phyloP scores from a whole-genome alignment of 2,888 invertebrate species.

The Leucophenga maculata region DNA sequence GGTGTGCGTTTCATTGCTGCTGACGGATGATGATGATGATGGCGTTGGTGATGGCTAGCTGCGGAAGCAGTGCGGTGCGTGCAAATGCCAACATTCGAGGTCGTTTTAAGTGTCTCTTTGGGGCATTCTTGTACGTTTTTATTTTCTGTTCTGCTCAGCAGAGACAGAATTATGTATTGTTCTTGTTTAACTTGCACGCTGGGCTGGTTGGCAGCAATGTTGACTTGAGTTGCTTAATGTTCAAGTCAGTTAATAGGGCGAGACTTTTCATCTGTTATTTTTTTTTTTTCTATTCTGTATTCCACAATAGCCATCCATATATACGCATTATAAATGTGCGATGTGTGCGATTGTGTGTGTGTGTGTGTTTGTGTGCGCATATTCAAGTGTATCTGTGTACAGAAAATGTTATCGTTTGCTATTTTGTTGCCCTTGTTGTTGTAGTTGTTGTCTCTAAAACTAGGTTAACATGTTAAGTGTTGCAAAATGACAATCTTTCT shows the following conservation, averaged over 20 bases:
- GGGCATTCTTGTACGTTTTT: slow-evolving; percentile 40
- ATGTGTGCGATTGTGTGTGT: neutral
- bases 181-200: slow-evolving; percentile 4
- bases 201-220: slow-evolving; percentile 14
- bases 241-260: slow-evolving; percentile 40
- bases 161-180: slow-evolving; percentile 16
- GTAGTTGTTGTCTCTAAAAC: slow-evolving; percentile 16
- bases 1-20: neutral
- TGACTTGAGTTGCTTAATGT: slow-evolving; percentile 31
- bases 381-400: slow-evolving; percentile 5
- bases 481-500: slow-evolving; percentile 25
- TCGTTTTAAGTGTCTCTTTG: slow-evolving; percentile 46
- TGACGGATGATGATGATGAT: slow-evolving; percentile 3
- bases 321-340: neutral
- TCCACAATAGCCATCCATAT: neutral
- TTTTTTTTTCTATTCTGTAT: slow-evolving; percentile 32
- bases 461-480: slow-evolving; percentile 34
- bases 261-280: slow-evolving; percentile 34
- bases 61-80: neutral
- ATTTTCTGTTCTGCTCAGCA: slow-evolving; percentile 16
- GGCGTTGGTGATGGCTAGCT: neutral
- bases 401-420: slow-evolving; percentile 29
- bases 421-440: slow-evolving; percentile 23
- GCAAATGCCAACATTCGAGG: slow-evolving; percentile 37
- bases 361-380: slow-evolving; percentile 8